These are phyloP conservation scores for Drosophila subquinaria DNA, from an alignment of 2,888 invertebrate genomes.

Conservation along the genomic window DNA sequence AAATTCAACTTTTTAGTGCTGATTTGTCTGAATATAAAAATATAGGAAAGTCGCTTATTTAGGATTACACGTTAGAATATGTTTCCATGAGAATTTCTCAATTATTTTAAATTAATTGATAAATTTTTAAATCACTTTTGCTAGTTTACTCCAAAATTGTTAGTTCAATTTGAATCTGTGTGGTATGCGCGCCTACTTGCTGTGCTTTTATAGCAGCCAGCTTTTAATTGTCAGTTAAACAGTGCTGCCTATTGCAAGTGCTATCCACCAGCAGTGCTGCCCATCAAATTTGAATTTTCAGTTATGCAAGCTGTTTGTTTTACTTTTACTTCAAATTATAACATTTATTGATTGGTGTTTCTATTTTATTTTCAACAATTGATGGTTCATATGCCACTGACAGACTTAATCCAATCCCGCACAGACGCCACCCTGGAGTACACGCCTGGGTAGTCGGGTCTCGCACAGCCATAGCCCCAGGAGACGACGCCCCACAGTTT, in stretches of 20 bases:
- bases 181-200: not conserved
- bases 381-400: slow-evolving; percentile 43
- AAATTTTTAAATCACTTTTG: not conserved
- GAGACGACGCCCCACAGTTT: slow-evolving; percentile 83
- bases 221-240: not conserved
- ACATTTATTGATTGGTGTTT: not conserved
- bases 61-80: too few relatives aligned
- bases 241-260: slow-evolving; percentile 5
- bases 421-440: slow-evolving; percentile 78
- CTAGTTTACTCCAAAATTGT: not conserved
- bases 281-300: not conserved
- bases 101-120: not conserved
- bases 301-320: not conserved
- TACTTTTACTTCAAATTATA: not conserved
- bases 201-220: too few relatives aligned
- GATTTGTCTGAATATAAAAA: too few relatives aligned
- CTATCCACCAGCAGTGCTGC: not conserved
- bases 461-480: slow-evolving; percentile 83
- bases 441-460: slow-evolving; percentile 78
- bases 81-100: too few relatives aligned
- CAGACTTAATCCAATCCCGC: slow-evolving; percentile 72
- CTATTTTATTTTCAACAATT: not conserved
- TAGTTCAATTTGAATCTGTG: not conserved
- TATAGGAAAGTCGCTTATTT: too few relatives aligned
- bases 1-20: too few relatives aligned